phyloP scores from a whole-genome alignment of 1,140 invertebrate species.

The Drosophila mojavensis region DNA sequence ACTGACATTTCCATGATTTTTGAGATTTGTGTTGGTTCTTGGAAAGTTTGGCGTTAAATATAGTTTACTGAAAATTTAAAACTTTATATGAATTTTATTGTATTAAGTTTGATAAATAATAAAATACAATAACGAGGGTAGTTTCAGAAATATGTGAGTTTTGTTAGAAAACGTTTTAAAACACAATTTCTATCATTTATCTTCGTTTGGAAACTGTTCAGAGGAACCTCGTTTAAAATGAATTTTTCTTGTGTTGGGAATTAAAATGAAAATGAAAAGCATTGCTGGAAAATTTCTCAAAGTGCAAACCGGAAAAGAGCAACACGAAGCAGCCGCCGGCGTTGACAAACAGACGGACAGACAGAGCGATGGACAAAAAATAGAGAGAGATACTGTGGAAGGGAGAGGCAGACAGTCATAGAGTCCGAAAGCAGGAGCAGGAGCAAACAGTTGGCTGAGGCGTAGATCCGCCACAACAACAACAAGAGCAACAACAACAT shows the following conservation, averaged over 20 bases:
- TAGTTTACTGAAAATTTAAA: too few relatives aligned
- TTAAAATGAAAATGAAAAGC: conserved; percentile 10
- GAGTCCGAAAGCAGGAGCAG: conserved; percentile 1
- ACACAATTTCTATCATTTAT: too few relatives aligned
- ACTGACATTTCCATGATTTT: not conserved
- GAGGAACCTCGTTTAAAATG: too few relatives aligned
- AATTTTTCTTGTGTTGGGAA: not conserved
- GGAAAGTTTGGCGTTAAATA: too few relatives aligned
- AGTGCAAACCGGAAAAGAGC: conserved; percentile 65
- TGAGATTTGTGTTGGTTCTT: too few relatives aligned
- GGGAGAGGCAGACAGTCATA: conserved; percentile 12
- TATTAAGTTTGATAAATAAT: too few relatives aligned
- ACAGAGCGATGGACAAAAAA: not conserved
- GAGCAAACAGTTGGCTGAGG: conserved; percentile 38
- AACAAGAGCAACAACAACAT: conserved; percentile 12
- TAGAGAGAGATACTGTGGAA: conserved; percentile 3
- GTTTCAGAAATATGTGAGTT: too few relatives aligned
- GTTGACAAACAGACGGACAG: conserved; percentile 43
- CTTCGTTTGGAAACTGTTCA: too few relatives aligned
- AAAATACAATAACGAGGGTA: too few relatives aligned
- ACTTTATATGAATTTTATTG: too few relatives aligned
- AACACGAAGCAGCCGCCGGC: conserved; percentile 53
- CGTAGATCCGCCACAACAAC: conserved; percentile 12
- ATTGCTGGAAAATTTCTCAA: conserved; percentile 52
- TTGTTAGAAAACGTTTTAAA: too few relatives aligned